These are phyloP conservation scores for Pocillopora meandrina DNA, from an alignment of 92 coral and sea anemone genomes.

Conservation along the genomic window DNA sequence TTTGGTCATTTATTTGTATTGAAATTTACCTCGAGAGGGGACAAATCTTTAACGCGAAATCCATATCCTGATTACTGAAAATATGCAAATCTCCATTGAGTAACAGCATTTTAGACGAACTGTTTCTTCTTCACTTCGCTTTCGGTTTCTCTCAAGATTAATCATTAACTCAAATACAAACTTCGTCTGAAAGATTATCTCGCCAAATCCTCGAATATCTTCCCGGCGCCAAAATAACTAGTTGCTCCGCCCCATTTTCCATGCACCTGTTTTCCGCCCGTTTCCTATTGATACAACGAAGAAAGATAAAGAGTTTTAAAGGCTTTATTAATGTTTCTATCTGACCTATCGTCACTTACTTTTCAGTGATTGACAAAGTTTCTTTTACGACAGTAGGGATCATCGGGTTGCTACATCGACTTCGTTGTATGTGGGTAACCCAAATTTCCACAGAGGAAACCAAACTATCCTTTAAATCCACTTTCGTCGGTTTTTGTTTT, in stretches of 20 bases:
- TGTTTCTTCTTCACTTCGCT: too few species aligned
- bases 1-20: too few species aligned
- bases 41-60: too few species aligned
- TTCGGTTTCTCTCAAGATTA: too few species aligned
- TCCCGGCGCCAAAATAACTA: neutral
- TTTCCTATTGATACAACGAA: neutral
- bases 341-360: neutral
- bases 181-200: neutral
- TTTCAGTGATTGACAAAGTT: neutral
- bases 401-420: neutral
- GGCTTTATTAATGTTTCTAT: neutral
- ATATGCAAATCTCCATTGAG: too few species aligned
- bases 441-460: neutral
- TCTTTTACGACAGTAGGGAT: neutral
- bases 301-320: neutral
- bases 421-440: neutral
- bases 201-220: neutral
- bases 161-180: neutral
- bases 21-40: too few species aligned
- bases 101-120: too few species aligned
- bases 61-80: too few species aligned
- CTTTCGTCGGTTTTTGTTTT: neutral
- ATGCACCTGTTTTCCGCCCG: neutral
- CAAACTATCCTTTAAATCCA: neutral
- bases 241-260: neutral